phyloP scores from a whole-genome alignment of 2,888 invertebrate genomes.

The Sesia apiformis region DNA sequence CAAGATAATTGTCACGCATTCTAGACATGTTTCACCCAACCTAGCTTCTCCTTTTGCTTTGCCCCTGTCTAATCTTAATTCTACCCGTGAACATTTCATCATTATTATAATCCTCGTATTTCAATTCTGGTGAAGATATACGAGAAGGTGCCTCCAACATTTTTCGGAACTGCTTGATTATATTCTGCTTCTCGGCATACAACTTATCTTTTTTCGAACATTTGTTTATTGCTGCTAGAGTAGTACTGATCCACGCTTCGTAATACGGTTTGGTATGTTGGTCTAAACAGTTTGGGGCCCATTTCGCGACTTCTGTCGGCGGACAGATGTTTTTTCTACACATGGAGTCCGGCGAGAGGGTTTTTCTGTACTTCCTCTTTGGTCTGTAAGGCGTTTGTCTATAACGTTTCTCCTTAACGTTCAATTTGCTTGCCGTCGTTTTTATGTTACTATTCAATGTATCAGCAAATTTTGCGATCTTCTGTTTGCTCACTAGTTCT shows the following conservation, averaged over 20 bases:
- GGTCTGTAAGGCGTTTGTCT: background rate
- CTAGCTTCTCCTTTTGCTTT: too few relatives aligned
- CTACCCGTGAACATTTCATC: constrained; percentile 45
- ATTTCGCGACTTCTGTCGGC: constrained; percentile 45
- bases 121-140: constrained; percentile 25
- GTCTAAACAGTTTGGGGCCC: constrained; percentile 35
- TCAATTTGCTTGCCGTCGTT: constrained; percentile 1
- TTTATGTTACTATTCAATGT: constrained; percentile 6
- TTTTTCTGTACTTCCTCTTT: background rate
- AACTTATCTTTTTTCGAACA: constrained; percentile 22
- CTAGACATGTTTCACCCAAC: too few relatives aligned
- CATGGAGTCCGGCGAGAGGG: background rate
- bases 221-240: constrained; percentile 35
- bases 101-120: constrained; percentile 29
- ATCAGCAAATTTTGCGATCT: constrained; percentile 11
- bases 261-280: constrained; percentile 48
- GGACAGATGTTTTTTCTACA: constrained; percentile 16
- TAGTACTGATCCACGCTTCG: constrained; percentile 56
- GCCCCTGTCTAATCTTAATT: constrained; percentile 20
- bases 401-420: constrained; percentile 4
- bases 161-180: constrained; percentile 20
- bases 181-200: constrained; percentile 12
- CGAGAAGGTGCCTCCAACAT: constrained; percentile 5
- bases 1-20: too few relatives aligned
- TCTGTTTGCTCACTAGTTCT: constrained; percentile 10